Evolutionary conservation across 2,113 vertebrate genomes (phyloP).

Genomic region (Microtus ochrogaster): DNA sequence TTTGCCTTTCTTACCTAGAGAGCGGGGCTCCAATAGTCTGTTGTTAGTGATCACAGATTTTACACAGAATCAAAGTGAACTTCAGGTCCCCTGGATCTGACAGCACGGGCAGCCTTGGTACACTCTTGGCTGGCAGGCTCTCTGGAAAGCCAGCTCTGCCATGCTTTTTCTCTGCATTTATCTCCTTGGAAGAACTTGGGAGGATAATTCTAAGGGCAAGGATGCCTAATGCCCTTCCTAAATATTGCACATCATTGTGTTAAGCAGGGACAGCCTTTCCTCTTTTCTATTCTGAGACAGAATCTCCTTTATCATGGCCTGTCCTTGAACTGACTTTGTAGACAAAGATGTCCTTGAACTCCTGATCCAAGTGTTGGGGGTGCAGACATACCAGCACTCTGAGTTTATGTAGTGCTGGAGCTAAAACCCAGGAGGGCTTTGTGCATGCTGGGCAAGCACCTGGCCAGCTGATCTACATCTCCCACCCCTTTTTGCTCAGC

Average conservation of each 20-base stretch:
- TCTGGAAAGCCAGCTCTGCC: background rate
- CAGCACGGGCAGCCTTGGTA: background rate
- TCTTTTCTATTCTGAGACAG: background rate
- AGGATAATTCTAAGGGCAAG: background rate
- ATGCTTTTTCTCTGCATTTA: background rate
- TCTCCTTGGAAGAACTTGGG: background rate
- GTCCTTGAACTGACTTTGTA: background rate
- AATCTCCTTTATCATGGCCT: background rate
- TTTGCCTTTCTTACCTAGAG: background rate
- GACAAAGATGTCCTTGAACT: background rate
- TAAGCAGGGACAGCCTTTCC: background rate
- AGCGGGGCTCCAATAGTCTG: background rate
- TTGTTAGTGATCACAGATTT: background rate
- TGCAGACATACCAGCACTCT: background rate
- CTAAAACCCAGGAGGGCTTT: background rate
- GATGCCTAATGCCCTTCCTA: background rate
- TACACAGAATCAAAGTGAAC: background rate
- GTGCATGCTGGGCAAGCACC: background rate
- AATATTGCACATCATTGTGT: background rate
- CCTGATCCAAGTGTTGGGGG: background rate
- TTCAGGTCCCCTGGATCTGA: background rate
- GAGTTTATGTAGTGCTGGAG: too few relatives aligned
- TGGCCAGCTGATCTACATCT: background rate
- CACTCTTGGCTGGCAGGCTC: background rate
- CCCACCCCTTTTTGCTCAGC: too few relatives aligned